Evolutionary conservation across 2,113 vertebrate genomes (phyloP), one percentile per base, ranked within the genome.

Genomic region (Orientallactaga bullata): DNA sequence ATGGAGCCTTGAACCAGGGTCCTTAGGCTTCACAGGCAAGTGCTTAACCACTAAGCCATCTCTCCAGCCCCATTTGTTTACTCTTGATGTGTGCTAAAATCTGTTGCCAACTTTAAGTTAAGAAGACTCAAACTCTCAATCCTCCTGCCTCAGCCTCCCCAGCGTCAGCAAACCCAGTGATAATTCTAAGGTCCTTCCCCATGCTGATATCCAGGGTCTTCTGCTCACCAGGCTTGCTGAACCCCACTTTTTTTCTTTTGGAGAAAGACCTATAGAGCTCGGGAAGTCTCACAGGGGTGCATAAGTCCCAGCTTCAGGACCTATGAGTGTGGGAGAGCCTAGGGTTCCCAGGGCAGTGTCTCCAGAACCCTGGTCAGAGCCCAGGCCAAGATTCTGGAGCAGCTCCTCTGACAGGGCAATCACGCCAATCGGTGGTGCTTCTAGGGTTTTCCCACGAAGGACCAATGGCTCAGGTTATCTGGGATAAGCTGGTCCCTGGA

Each of bases 401-500:
- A 28, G 42, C 61, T 74, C 30, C 28, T 89, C 32, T 30, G 35
- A 35, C 15, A 1, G 0, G 16, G 32, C 20, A 28, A 30, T 39
- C 13, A 0, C 0, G 72, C 61, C 11, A 5, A 20, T 18, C 63
- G 18, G 28, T 3, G 0, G 76, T 18, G 35, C 73, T 69, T 73
- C 88, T 51, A 85, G 65, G 42, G n/a, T 91, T 86, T 82, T 21
- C 20, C 74, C 93, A 47, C 2, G 0, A 74, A 94, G 85, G 78
- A 80, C 20, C 12, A 2, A 81, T 55, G 72, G 84, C 88, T 28
- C 0, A 16, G 95, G 94, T 95, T 88, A 94, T 87, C 85, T 1
- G 2, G 0, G 55, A 51, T 65, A 63, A 30, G 39, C 94, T n/a
- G 23, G 35, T 96, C 95, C 94, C 93, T 3, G 5, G 74, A 26